Base-by-base conservation (phyloP, 92 coral and sea anemone species). In the Porites rus region DNA sequence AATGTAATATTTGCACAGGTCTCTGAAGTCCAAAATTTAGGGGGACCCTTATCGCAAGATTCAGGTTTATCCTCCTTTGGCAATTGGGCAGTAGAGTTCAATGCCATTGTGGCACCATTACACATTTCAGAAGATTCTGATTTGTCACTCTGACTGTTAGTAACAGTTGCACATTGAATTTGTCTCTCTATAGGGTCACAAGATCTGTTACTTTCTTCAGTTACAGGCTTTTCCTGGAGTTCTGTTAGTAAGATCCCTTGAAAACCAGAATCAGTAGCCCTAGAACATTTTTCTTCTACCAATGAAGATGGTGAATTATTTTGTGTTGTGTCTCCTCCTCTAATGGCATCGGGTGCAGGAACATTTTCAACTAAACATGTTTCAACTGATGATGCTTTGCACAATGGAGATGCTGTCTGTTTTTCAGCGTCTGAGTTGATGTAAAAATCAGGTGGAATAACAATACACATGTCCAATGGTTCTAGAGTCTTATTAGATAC, bases 1-100 rank as follows among this genome's bases (percentile, higher is more conserved):
- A 97, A 74, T 12, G 98, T 97, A 10, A 95, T 78, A 71, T 75
- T 93, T 1, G 96, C 90, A 74, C 98, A 91, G 38, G 74, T 97
- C 43, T 84, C 88, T 69, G 84, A 80, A 10, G 87, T 93, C 99
- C 99, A 97, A 61, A 70, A 79, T 17, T 91, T 86, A 18, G 82
- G 86, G 6, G 9, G 20, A 5, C 43, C 60, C 20, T 70, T 70
- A 14, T 22, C 8, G 52, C 74, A 83, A 21, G 79, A 19, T 1
- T 43, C 87, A 72, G 11, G 50, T 52, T 83, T 17, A 20, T 73
- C 74, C 62, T 83, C 73, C 11, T 73, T 22, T 59, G 64, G 73
- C 51, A 80, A 64, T 51, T 82, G 70, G 72, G 69, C 59, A 46
- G 13, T 38, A 83, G 10, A 64, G 46, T 64, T 62, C 18, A 65